Percentiles rank a stretch among this genome's conserved stretches.
Conservation (phyloP, 2,888 invertebrate genomes). For the Athrips mouffetella region DNA sequence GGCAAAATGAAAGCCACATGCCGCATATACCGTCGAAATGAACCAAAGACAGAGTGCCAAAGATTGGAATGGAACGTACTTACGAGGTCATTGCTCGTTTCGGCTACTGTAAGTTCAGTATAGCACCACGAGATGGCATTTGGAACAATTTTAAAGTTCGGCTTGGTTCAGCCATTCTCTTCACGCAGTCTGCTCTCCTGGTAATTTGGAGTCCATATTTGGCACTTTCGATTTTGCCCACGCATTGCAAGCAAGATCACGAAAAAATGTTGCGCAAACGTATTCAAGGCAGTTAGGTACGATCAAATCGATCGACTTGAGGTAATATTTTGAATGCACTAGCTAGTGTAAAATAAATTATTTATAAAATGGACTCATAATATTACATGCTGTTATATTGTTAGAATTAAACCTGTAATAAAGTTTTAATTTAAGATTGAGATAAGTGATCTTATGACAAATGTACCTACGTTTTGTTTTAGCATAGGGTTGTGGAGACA, state of each 20-base stretch:
- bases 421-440: too few species aligned
- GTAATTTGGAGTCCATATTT: constrained; percentile 67
- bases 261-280: not conserved
- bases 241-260: constrained; percentile 4
- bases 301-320: constrained; percentile 7
- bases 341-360: not conserved
- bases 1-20: too few species aligned
- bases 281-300: not conserved
- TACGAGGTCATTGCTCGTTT: constrained; percentile 6
- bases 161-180: constrained; percentile 31
- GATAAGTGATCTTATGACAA: too few species aligned
- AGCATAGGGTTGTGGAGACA: too few species aligned
- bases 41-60: too few species aligned
- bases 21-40: too few species aligned
- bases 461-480: too few species aligned
- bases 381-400: too few species aligned
- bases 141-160: constrained; percentile 16
- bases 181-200: constrained; percentile 46
- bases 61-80: constrained; percentile 1
- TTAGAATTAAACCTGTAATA: too few species aligned
- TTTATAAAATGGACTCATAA: too few species aligned
- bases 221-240: constrained; percentile 50
- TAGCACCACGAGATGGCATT: constrained; percentile 42
- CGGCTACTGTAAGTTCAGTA: not conserved
- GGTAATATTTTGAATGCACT: not conserved